These are phyloP conservation scores for Stratiomys singularior DNA, from an alignment of 2,888 invertebrate genomes.

Conservation along the genomic window DNA sequence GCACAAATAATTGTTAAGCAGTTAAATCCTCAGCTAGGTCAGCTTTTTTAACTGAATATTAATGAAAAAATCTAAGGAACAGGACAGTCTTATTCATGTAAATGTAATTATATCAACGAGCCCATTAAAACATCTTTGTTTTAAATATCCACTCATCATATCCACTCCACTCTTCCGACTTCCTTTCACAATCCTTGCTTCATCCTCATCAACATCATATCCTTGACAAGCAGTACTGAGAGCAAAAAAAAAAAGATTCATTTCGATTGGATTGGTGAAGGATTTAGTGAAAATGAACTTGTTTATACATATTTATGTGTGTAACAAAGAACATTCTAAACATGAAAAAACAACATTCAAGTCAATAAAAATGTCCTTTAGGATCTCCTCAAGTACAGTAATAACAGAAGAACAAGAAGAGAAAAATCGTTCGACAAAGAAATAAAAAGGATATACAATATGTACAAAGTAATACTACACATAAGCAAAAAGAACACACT, in stretches of 20 bases:
- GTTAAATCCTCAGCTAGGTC: too few species aligned
- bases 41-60: too few species aligned
- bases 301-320: conserved; percentile 2
- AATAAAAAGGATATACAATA: not conserved
- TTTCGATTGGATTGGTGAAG: conserved; percentile 14
- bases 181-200: not conserved
- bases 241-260: not conserved
- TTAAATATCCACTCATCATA: too few species aligned
- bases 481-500: conserved; percentile 8
- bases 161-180: too few species aligned
- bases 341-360: not conserved
- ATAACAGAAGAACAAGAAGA: not conserved
- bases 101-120: too few species aligned
- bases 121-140: too few species aligned
- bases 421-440: not conserved
- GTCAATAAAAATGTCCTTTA: conserved; percentile 14
- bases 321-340: conserved; percentile 8
- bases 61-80: too few species aligned
- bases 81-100: too few species aligned
- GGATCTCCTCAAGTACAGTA: conserved; percentile 5
- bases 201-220: not conserved
- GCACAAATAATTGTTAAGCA: too few species aligned
- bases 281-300: conserved; percentile 11
- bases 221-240: too few species aligned
- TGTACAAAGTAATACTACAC: conserved; percentile 4